Conservation (phyloP, 2,797 vertebrate genomes). For the Halcyon badia region DNA sequence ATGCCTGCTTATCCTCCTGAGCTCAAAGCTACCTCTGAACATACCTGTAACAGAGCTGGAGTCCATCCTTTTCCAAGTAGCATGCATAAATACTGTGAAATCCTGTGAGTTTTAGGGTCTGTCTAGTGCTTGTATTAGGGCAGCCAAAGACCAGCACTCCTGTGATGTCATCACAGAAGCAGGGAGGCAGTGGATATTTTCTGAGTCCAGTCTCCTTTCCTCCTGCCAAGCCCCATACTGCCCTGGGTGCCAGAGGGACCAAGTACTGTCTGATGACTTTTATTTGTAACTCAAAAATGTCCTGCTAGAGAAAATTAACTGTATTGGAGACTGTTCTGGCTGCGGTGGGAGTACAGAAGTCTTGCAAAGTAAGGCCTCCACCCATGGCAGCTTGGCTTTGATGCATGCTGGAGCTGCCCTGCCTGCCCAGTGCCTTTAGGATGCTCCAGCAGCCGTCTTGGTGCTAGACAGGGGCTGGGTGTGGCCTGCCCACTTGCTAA, state of each 20-base stretch:
- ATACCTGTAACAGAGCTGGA: not conserved
- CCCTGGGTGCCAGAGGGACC: fast-evolving
- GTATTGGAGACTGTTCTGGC: not conserved
- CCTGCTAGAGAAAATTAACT: not conserved
- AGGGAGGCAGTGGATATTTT: not conserved
- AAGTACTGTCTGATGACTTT: not conserved
- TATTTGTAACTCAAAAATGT: not conserved
- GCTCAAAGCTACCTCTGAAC: not conserved
- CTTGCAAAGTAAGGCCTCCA: not conserved
- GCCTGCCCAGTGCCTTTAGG: not conserved
- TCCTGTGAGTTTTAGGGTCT: not conserved
- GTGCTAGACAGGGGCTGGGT: not conserved
- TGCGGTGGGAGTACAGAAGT: not conserved
- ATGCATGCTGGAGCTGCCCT: not conserved
- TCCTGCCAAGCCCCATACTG: not conserved
- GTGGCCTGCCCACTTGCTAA: not conserved
- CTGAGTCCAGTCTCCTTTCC: not conserved
- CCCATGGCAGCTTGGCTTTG: not conserved
- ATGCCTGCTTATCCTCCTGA: not conserved
- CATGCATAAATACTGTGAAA: not conserved
- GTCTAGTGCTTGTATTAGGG: not conserved
- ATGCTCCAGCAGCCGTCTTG: not conserved
- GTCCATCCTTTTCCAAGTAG: not conserved
- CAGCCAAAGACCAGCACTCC: not conserved
- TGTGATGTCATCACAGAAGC: not conserved